phyloP scores from a whole-genome alignment of 2,113 vertebrate species.

The Illadopsis cleaveri region DNA sequence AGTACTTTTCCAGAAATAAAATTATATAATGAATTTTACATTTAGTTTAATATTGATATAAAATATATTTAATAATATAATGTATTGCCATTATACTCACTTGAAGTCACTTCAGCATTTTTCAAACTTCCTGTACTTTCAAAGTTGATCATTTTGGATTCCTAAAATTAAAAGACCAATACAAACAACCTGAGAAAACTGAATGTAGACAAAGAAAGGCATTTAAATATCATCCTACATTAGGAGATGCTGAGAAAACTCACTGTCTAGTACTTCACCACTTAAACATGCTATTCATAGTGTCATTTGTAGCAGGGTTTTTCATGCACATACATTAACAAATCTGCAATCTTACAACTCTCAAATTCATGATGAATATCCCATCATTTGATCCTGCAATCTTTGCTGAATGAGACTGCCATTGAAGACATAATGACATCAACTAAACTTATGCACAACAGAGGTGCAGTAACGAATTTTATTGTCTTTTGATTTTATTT shows the following conservation, averaged over 20 bases:
- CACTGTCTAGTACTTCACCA: background rate
- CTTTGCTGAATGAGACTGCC: background rate
- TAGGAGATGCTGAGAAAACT: background rate
- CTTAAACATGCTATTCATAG: background rate
- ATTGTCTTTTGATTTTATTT: background rate
- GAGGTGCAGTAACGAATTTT: background rate
- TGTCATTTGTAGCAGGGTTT: background rate
- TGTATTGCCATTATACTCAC: slow-evolving; percentile 42
- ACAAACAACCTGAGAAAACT: background rate
- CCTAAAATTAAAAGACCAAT: slow-evolving; percentile 54
- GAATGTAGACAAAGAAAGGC: background rate
- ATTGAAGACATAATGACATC: background rate
- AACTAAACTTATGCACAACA: background rate
- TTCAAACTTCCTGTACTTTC: slow-evolving; percentile 34
- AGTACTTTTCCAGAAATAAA: background rate
- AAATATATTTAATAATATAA: background rate
- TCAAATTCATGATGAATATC: background rate
- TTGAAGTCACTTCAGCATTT: slow-evolving; percentile 62
- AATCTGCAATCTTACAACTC: background rate
- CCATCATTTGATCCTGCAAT: background rate
- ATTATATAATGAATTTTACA: rapidly evolving
- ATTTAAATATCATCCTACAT: background rate
- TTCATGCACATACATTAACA: background rate
- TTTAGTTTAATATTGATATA: background rate
- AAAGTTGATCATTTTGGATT: background rate